Percentiles rank a stretch among this genome's conserved stretches.
Evolutionary conservation across 2,888 invertebrate species (phyloP).

Genomic region (Calameuta filiformis): DNA sequence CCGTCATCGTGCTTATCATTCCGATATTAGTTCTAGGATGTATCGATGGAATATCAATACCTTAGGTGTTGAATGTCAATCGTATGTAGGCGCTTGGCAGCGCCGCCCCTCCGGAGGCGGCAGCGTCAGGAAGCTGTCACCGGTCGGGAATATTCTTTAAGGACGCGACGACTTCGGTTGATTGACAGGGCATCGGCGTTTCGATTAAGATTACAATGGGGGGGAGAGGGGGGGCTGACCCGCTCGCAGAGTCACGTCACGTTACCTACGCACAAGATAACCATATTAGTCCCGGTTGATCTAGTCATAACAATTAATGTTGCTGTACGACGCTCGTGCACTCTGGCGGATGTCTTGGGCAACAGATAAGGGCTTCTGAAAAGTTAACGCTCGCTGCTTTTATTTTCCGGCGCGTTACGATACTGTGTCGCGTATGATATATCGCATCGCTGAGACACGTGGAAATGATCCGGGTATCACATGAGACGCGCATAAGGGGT

Average conservation of each 20-base stretch:
- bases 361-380: neutral
- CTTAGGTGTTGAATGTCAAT: neutral
- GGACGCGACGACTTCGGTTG: neutral
- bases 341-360: neutral
- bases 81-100: neutral
- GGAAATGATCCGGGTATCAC: neutral
- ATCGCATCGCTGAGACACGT: neutral
- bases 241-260: slow-evolving; percentile 32
- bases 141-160: neutral
- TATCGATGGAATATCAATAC: neutral
- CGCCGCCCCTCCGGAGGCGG: neutral
- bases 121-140: neutral
- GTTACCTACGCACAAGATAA: slow-evolving; percentile 40
- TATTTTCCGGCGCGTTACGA: neutral
- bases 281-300: slow-evolving; percentile 46
- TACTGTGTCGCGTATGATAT: neutral
- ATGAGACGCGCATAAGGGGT: neutral
- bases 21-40: neutral
- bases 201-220: neutral
- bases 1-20: neutral
- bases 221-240: neutral
- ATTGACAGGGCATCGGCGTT: neutral
- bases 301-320: slow-evolving; percentile 46
- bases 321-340: slow-evolving; percentile 20
- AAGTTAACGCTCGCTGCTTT: neutral